A percentile compares a stretch with the other conserved stretches of the same genome.
These are phyloP conservation scores for Acanthococcus lagerstroemiae DNA, from an alignment of 2,888 invertebrate genomes.

Conservation along the genomic window DNA sequence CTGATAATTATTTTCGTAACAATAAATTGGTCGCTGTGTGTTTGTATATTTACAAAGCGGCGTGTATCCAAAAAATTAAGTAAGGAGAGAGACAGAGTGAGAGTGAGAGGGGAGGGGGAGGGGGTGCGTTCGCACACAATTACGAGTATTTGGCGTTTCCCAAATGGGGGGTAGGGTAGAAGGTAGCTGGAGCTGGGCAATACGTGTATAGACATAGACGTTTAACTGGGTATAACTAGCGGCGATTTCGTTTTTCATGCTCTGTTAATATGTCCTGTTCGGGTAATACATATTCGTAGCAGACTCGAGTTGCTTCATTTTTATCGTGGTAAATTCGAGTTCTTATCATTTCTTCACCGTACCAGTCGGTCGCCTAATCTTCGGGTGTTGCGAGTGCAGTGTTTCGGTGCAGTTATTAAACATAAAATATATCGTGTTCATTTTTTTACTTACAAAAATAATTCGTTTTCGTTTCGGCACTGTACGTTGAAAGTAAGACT, in stretches of 20 bases:
- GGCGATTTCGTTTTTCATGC: constrained; percentile 28
- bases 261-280: constrained; percentile 24
- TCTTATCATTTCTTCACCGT: background rate
- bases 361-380: background rate
- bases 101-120: no score
- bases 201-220: background rate
- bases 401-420: background rate
- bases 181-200: background rate
- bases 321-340: background rate
- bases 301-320: background rate
- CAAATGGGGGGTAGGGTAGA: background rate
- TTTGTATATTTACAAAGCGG: no score
- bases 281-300: constrained; percentile 9
- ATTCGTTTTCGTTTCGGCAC: no score
- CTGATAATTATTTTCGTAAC: no score
- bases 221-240: constrained; percentile 14
- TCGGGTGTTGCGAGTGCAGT: background rate
- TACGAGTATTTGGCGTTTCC: no score
- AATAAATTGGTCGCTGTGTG: no score
- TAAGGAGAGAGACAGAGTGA: no score
- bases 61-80: no score
- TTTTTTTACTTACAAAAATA: no score
- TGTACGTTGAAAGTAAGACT: no score
- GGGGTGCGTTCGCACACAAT: no score
- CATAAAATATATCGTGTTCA: no score